A percentile compares a stretch with the other conserved stretches of the same genome.
These are phyloP conservation scores for Phoxinus phoxinus DNA, from an alignment of 2,113 vertebrate genomes.

Conservation along the genomic window DNA sequence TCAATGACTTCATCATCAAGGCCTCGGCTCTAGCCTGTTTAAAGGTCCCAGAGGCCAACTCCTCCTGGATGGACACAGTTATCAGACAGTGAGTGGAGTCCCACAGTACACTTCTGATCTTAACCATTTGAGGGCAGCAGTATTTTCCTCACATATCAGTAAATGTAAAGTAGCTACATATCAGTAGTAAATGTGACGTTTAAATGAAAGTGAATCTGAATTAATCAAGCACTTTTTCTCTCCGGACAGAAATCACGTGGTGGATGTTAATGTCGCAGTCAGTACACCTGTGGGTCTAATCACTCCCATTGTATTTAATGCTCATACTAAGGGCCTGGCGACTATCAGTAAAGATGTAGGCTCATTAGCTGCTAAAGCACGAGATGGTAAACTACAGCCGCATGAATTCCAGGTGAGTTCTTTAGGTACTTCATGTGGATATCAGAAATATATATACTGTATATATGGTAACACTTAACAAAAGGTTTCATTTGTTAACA, in stretches of 20 bases:
- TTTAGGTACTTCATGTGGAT: background rate
- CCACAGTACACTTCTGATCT: background rate
- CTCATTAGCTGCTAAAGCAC: slow-evolving; percentile 85
- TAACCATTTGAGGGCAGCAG: slow-evolving; percentile 18
- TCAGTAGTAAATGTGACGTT: background rate
- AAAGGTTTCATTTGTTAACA: too few relatives aligned
- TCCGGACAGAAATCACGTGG: slow-evolving; percentile 90
- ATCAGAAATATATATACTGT: background rate
- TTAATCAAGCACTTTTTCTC: slow-evolving; percentile 18
- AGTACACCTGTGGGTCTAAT: slow-evolving; percentile 93
- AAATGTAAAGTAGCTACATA: background rate
- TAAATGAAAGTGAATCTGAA: background rate
- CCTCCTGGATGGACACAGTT: slow-evolving; percentile 96
- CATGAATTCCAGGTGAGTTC: slow-evolving; percentile 92
- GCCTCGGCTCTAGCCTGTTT: slow-evolving; percentile 93
- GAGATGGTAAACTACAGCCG: slow-evolving; percentile 94
- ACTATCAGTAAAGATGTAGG: slow-evolving; percentile 86
- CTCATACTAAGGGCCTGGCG: slow-evolving; percentile 91
- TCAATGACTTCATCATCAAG: slow-evolving; percentile 98
- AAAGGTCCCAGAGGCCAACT: slow-evolving; percentile 97
- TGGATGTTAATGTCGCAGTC: slow-evolving; percentile 92
- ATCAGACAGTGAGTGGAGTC: slow-evolving; percentile 92
- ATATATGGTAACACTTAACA: too few relatives aligned
- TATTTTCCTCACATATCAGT: background rate
- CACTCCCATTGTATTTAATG: slow-evolving; percentile 97